Base-by-base conservation (phyloP, 2,888 invertebrate genomes). In the Sinodicranocentrus sp. region DNA sequence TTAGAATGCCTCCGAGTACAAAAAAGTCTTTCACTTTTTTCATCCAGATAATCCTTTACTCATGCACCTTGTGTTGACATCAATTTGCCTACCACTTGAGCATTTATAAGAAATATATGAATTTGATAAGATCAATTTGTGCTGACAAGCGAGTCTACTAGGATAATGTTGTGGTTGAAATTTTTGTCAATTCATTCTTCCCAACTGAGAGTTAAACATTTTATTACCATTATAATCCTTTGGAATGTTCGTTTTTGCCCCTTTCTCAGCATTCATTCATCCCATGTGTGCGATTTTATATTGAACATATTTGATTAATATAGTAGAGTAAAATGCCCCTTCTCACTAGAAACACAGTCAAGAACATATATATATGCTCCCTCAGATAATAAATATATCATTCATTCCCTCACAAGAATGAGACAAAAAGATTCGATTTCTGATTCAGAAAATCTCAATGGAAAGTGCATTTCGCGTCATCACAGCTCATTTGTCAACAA, bases 401-500 rank as follows among this genome's bases (percentile, higher is more conserved):
- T 3, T 33, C 33, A 33, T 33, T 6, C 33, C 5, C n/a, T 33
- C 33, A 33, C n/a, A n/a, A n/a, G n/a, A n/a, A n/a, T 33, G 33
- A 33, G 33, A 33, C n/a, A n/a, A n/a, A n/a, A 10, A 33, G 33
- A 6, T 48, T 6, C n/a, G 48, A 10, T 2, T 48, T 10, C 48
- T 48, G 15, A 48, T 48, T 48, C 10, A 61, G 61, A n/a, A 2
- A 28, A 28, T 15, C 33, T 19, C 33, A 63, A 28, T 19, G 63
- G 33, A 63, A 63, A 63, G 33, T 63, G 63, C 63, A 63, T 63
- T 33, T 33, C 6, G 17, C 33, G 61, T 61, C 61, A 61, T 61
- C 61, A 26, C 33, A 33, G 63, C 61, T 17, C 63, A 63, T 63
- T 63, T 63, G 63, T 63, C 63, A 63, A 63, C 63, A 33, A 57